Evolutionary conservation across 1,140 invertebrate species (phyloP), one percentile per base, ranked within the genome.

Genomic region (Calephelis virginiensis): DNA sequence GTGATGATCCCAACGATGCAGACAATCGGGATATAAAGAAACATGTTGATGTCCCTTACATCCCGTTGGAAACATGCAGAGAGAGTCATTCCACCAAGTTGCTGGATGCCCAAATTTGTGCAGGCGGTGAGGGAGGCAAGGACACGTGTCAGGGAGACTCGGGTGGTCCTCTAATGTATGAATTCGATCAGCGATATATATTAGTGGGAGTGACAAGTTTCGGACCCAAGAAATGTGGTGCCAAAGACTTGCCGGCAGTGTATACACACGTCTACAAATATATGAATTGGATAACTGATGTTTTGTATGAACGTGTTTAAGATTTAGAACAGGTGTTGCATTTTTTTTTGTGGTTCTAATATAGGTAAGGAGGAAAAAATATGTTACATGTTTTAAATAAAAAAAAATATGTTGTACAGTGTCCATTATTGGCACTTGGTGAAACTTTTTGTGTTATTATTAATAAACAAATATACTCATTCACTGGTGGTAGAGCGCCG

Each of bases 91-190:
- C 38, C 37, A 17, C 38, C 5, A 11, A 11, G 9, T 43, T 64
- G 8, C 11, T 64, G 10, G 49, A 49, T 8, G 6, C 10, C 46
- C 37, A 46, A n/a, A 56, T 48, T 8, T 50, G 59, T 46, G 63
- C 40, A 9, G 63, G 63, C 1, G 63, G 68, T 0, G 64, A 70
- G 38, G 10, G 40, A 4, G 64, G 50, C 8, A 66, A 66, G n/a
- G 64, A 70, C 50, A 63, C 49, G 5, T 70, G 68, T 40, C 40
- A 50, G 12, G 68, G 68, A 9, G 68, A 70, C 12, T 70, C 68
- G 6, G 61, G 61, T 2, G 48, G 61, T 5, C 63, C 63, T 4
- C 17, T 64, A 2, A 64, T 64, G 63, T 64, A 59, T 13, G 14
- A 40, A 8, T 56, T 43, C n/a, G 49, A 59, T 8, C 50, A 45